Percentiles rank a stretch among this genome's conserved stretches.
These are phyloP conservation scores for Gila orcuttii DNA, from an alignment of 2,113 vertebrate species.

Conservation along the genomic window DNA sequence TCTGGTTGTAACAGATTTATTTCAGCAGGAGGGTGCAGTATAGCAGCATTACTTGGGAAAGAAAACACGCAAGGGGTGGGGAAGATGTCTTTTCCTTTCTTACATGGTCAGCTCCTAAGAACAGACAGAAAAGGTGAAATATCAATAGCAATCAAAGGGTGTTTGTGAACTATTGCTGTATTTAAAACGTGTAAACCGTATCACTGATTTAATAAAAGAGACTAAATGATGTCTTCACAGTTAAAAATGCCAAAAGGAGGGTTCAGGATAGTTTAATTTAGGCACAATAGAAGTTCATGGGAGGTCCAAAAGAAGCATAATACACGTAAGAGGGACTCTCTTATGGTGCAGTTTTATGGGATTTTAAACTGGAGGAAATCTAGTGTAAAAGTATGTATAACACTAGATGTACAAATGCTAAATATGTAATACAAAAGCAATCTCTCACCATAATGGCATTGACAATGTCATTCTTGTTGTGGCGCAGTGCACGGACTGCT, in stretches of 20 bases:
- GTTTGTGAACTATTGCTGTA: background rate
- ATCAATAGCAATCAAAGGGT: background rate
- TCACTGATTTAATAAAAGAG: background rate
- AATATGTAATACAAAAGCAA: background rate
- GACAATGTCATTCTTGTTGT: slow-evolving; percentile 98
- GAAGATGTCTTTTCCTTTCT: slow-evolving; percentile 58
- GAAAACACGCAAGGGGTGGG: slow-evolving; percentile 56
- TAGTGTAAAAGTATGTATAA: background rate
- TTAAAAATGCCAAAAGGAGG: background rate
- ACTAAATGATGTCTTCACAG: background rate
- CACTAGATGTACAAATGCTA: background rate
- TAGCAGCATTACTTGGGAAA: slow-evolving; percentile 79
- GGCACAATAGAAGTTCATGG: background rate
- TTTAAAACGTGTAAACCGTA: background rate
- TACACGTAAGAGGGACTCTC: background rate
- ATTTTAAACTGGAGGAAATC: background rate
- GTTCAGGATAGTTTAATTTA: background rate
- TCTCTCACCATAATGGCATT: slow-evolving; percentile 97
- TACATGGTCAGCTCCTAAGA: slow-evolving; percentile 82
- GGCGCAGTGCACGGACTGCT: slow-evolving; percentile 88
- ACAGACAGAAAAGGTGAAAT: slow-evolving; percentile 31
- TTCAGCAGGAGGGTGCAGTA: slow-evolving; percentile 78
- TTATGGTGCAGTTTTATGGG: background rate
- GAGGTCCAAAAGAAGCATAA: background rate
- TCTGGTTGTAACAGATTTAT: slow-evolving; percentile 74